These are phyloP conservation scores for Prionailurus viverrinus DNA, from an alignment of 2,113 vertebrate genomes.

Conservation along the genomic window DNA sequence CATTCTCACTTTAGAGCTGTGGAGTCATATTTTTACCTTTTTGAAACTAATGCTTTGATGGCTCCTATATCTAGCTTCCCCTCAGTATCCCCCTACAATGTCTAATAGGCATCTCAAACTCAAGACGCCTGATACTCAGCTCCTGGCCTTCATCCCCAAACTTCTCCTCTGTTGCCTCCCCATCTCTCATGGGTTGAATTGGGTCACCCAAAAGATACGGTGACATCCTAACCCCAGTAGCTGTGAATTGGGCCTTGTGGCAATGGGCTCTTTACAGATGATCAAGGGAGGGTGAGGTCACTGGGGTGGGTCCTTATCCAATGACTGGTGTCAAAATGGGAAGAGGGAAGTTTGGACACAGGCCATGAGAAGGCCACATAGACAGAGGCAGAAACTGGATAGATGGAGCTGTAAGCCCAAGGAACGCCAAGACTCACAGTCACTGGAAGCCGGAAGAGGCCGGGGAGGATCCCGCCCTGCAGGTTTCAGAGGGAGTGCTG, in stretches of 20 bases:
- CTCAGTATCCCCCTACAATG: background rate
- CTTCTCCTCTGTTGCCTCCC: background rate
- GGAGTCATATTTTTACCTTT: background rate
- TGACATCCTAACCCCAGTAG: background rate
- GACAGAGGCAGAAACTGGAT: background rate
- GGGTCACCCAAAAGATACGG: background rate
- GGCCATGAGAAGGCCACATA: background rate
- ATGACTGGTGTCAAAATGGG: background rate
- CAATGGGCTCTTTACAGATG: background rate
- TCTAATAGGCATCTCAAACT: background rate
- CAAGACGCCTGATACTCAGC: rapidly evolving
- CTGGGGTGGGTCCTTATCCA: background rate
- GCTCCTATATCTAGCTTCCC: background rate
- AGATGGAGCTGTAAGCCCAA: background rate
- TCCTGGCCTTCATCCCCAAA: background rate
- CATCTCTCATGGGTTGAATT: background rate
- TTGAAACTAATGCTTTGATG: background rate
- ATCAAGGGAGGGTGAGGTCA: background rate
- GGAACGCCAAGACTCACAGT: background rate
- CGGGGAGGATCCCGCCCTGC: too few species aligned
- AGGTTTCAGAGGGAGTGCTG: background rate
- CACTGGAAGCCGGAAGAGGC: background rate
- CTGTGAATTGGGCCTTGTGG: background rate
- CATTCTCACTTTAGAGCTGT: background rate
- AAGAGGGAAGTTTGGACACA: background rate